These are phyloP conservation scores for Sycon ciliatum DNA, from an alignment of 37 sponge, comb jelly and placozoan species.

Conservation along the genomic window DNA sequence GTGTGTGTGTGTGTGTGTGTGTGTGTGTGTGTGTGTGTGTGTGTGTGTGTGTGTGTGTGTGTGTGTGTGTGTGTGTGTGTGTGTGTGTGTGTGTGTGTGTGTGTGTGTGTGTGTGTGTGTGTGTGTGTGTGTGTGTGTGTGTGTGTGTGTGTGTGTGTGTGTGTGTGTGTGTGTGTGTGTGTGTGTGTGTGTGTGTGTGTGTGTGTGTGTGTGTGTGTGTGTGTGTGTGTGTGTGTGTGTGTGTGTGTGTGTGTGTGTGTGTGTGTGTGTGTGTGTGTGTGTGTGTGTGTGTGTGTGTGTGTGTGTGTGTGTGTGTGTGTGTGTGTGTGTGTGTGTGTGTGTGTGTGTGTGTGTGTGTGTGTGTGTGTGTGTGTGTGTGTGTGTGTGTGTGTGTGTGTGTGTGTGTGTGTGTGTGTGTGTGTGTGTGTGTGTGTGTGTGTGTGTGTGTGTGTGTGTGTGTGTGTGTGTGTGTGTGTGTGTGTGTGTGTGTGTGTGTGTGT, in stretches of 20 bases:
- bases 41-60: conserved; percentile 5
- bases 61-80: conserved; percentile 5
- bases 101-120: conserved; percentile 5
- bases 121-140: conserved; percentile 5
- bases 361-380: conserved; percentile 5
- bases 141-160: conserved; percentile 5
- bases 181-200: conserved; percentile 5
- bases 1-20: conserved; percentile 5
- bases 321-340: conserved; percentile 5
- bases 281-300: conserved; percentile 5
- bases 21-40: conserved; percentile 5
- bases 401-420: conserved; percentile 5
- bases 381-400: conserved; percentile 5
- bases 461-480: conserved; percentile 5
- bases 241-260: conserved; percentile 5
- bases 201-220: conserved; percentile 5
- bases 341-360: conserved; percentile 5
- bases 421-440: conserved; percentile 5
- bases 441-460: conserved; percentile 5
- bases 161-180: conserved; percentile 5
- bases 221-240: conserved; percentile 5
- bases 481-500: conserved; percentile 5
- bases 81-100: conserved; percentile 5
- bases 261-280: conserved; percentile 5
- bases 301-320: conserved; percentile 5